These are phyloP conservation scores for Halocynthia aurantium DNA, from an alignment of 23 tunicate species.

Conservation along the genomic window DNA sequence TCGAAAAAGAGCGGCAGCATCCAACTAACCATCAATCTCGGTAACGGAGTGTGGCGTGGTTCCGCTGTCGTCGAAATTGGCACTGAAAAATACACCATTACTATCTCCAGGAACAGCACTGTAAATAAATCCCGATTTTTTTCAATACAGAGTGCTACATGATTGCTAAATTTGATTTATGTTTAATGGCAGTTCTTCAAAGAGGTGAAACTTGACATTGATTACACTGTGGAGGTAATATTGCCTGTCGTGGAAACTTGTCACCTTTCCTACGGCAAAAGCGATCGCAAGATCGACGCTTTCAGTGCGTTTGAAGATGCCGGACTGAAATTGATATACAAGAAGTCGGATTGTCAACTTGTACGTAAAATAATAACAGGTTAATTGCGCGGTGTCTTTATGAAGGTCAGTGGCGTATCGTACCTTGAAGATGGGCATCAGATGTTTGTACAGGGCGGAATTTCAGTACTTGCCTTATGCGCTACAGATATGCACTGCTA, in stretches of 20 bases:
- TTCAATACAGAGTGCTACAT: not conserved
- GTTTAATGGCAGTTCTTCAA: constrained; percentile 28
- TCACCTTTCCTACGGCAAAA: constrained; percentile 16
- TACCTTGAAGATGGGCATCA: too few relatives aligned
- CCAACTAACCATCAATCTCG: constrained; percentile 10
- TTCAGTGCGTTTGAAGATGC: constrained; percentile 63
- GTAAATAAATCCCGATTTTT: not conserved
- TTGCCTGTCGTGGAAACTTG: constrained; percentile 46
- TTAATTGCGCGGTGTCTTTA: too few relatives aligned
- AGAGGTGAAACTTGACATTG: constrained; percentile 50
- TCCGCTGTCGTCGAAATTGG: constrained; percentile 12
- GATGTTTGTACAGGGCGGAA: too few relatives aligned
- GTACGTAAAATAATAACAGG: not conserved
- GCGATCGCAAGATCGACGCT: constrained; percentile 24
- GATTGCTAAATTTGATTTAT: not conserved
- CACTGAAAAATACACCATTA: not conserved
- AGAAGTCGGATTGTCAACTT: constrained; percentile 24
- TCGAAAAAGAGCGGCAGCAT: constrained; percentile 22
- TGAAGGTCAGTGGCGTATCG: too few relatives aligned
- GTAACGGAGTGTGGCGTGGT: constrained; percentile 36
- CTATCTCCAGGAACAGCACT: not conserved
- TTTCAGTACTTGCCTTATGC: too few relatives aligned
- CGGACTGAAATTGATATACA: constrained; percentile 38
- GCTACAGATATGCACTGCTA: too few relatives aligned
- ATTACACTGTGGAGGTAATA: constrained; percentile 37